phyloP scores from a whole-genome alignment of 2,797 vertebrate genomes.

The Hoplostethus atlanticus region DNA sequence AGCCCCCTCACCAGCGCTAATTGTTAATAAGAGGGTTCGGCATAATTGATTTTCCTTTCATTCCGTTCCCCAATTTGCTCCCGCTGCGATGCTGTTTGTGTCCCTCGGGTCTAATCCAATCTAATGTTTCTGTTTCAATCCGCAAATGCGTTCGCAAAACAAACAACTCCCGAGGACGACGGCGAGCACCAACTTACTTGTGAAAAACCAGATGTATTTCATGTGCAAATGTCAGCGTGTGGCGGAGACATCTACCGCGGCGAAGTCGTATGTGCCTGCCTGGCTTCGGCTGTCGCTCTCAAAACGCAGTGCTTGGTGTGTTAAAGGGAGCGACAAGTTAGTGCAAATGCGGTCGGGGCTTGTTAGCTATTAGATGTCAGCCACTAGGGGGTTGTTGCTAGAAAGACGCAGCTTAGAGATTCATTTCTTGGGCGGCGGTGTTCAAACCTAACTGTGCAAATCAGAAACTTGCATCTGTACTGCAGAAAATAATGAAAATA shows the following conservation, averaged over 20 bases:
- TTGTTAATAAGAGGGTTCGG: slow-evolving; percentile 77
- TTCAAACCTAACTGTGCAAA: slow-evolving; percentile 48
- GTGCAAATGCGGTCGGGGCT: slow-evolving; percentile 42
- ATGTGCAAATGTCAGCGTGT: slow-evolving; percentile 64
- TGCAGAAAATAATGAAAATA: too few relatives aligned
- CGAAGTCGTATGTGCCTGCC: slow-evolving; percentile 14
- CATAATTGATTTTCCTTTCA: slow-evolving; percentile 80
- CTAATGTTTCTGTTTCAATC: slow-evolving; percentile 69
- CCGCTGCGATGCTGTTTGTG: slow-evolving; percentile 59
- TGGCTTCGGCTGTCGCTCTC: slow-evolving; percentile 11
- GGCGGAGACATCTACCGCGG: slow-evolving; percentile 46
- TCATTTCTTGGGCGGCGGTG: not conserved
- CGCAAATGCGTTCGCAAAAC: slow-evolving; percentile 54
- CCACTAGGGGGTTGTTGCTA: slow-evolving; percentile 18
- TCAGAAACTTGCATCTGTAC: slow-evolving; percentile 31
- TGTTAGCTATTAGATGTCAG: slow-evolving; percentile 37
- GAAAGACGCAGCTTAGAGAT: not conserved
- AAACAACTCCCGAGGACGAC: slow-evolving; percentile 51
- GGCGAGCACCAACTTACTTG: slow-evolving; percentile 20
- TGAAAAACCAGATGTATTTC: slow-evolving; percentile 56
- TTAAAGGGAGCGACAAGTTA: slow-evolving; percentile 25
- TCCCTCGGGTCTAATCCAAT: slow-evolving; percentile 73
- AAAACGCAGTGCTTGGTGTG: not conserved
- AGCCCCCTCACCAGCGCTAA: slow-evolving; percentile 67
- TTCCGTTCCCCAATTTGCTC: slow-evolving; percentile 72